Percentiles rank a stretch among this genome's conserved stretches.
Conservation (phyloP, 2,113 vertebrate genomes). For the Pogonocichla stellata region DNA sequence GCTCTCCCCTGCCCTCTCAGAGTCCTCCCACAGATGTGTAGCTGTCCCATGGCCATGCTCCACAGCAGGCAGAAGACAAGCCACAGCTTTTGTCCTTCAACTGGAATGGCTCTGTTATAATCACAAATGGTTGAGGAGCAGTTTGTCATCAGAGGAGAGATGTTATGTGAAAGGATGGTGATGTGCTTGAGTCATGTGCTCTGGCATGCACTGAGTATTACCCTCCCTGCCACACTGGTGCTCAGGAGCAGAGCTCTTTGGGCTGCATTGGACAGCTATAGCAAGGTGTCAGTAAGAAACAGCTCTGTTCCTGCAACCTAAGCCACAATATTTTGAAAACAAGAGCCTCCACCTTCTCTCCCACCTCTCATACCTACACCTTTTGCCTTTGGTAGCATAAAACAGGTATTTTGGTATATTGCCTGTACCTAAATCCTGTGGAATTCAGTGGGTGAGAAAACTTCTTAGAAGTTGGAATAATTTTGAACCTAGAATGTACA, state of each 20-base stretch:
- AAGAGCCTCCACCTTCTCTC: neutral
- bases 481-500: neutral
- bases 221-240: neutral
- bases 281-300: neutral
- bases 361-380: neutral
- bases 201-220: neutral
- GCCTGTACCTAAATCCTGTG: neutral
- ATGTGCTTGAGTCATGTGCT: neutral
- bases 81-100: neutral
- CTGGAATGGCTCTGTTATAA: neutral
- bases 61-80: neutral
- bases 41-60: neutral
- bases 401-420: neutral
- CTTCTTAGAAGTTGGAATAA: neutral
- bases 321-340: neutral
- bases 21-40: neutral
- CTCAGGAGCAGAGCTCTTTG: neutral
- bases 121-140: neutral
- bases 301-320: neutral
- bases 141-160: neutral
- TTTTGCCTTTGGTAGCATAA: neutral
- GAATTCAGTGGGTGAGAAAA: neutral
- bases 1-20: neutral
- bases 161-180: neutral
- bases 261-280: neutral